Evolutionary conservation across 2,888 invertebrate genomes (phyloP), one percentile per base, ranked within the genome.

Genomic region (Liodrosophila aerea): DNA sequence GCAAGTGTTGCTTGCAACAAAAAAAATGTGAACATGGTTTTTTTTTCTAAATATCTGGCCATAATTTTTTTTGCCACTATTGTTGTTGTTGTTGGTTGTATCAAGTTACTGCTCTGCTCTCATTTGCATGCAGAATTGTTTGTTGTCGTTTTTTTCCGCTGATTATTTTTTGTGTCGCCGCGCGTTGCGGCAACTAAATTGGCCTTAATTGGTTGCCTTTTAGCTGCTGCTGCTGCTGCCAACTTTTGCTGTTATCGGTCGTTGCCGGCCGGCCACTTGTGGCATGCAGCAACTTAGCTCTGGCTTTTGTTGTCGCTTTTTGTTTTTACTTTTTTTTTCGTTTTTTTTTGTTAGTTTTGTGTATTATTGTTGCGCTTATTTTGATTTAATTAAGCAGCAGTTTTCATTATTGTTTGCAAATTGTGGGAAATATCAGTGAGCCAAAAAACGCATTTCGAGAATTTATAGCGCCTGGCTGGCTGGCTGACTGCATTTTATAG

Each of bases 381-480:
- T 76, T 73, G 71, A 78, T 76, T 77, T 77, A 77, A 77, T 77
- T 77, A 77, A 74, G 59, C 74, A 49, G 63, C 45, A 57, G 62
- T 70, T 82, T 78, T 75, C 65, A 82, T 82, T 80, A 83, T 85
- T 80, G 81, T 85, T 85, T 80, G 84, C 84, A 85, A 85, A 82
- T 85, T 85, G 81, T 82, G 81, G 81, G 81, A 82, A 82, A 80
- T 83, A 74, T 74, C 67, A 69, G 57, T 67, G 64, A 68, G 68
- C 65, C 68, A 64, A 75, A 72, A 71, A 73, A 72, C 72, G 67
- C 67, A 71, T 70, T 70, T 70, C 67, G 73, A 70, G 73, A 70
- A 70, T 70, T 70, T 70, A 70, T 73, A 70, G 73, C 73, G 70
- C 69, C 73, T 51, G 41, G 12, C 51, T 36, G 46, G 31, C 57